These are phyloP conservation scores for Sprattus sprattus DNA, from an alignment of 2,113 vertebrate species.

Conservation along the genomic window DNA sequence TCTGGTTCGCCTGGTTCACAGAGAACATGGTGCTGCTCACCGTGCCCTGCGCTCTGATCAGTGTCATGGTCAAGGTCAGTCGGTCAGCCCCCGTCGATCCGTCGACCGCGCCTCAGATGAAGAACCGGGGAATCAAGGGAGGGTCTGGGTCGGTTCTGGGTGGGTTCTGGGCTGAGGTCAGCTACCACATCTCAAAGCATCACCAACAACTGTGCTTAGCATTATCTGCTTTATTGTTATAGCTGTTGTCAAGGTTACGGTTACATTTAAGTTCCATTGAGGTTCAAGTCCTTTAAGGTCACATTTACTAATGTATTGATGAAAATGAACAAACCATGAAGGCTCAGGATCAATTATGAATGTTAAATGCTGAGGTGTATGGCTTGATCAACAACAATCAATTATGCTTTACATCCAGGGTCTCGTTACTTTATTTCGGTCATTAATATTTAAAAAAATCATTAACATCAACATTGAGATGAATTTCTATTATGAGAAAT, in stretches of 20 bases:
- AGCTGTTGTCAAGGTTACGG: too few species aligned
- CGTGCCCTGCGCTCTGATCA: conserved; percentile 66
- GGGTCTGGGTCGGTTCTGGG: neutral
- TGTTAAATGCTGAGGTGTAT: neutral
- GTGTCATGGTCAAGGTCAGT: conserved; percentile 73
- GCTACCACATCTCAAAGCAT: neutral
- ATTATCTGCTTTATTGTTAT: neutral
- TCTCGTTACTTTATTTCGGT: neutral
- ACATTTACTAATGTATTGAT: neutral
- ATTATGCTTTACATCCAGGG: neutral
- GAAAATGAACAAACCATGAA: neutral
- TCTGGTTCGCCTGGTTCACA: conserved; percentile 58
- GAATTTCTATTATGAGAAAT: neutral
- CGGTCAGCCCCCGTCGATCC: neutral
- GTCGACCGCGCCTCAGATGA: neutral
- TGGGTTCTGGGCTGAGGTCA: neutral
- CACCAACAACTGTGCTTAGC: neutral
- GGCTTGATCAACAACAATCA: neutral
- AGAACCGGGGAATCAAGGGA: too few species aligned
- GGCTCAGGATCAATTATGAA: neutral
- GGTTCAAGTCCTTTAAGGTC: neutral
- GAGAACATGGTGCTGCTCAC: conserved; percentile 61
- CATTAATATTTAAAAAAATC: neutral
- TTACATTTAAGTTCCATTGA: neutral
- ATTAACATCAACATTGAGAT: neutral